phyloP scores from a whole-genome alignment of 1,140 invertebrate species.

The Bombus confusus region DNA sequence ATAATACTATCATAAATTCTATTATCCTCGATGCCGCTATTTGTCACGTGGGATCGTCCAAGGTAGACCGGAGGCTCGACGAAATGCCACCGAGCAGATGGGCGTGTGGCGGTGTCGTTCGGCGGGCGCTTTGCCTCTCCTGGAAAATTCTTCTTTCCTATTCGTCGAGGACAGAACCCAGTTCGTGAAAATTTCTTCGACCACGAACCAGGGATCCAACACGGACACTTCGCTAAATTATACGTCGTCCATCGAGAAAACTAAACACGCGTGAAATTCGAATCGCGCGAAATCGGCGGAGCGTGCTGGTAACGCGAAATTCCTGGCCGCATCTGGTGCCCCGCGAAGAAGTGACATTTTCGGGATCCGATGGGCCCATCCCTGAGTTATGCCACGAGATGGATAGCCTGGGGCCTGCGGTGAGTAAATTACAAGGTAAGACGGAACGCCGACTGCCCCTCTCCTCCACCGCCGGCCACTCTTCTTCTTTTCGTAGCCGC shows the following conservation, averaged over 20 bases:
- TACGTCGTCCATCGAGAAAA: not conserved
- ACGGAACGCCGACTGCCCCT: conserved; percentile 75
- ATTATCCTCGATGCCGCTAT: conserved; percentile 58
- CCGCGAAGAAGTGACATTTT: conserved; percentile 70
- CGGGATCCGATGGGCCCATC: conserved; percentile 66
- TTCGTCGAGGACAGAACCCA: no score
- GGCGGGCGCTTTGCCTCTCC: no score
- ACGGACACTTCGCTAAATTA: not conserved
- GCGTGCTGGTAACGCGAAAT: conserved; percentile 25
- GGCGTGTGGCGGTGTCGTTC: not conserved
- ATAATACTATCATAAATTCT: conserved; percentile 60
- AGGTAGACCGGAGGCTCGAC: not conserved
- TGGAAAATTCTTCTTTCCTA: no score
- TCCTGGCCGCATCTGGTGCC: conserved; percentile 25
- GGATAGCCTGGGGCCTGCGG: conserved; percentile 79
- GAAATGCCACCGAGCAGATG: not conserved
- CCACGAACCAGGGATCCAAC: not conserved
- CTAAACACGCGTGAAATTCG: not conserved
- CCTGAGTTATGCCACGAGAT: conserved; percentile 79
- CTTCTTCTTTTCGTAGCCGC: conserved; percentile 49
- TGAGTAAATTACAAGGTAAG: conserved; percentile 82
- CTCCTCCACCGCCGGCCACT: conserved; percentile 25
- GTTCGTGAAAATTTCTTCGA: not conserved
- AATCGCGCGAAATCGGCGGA: not conserved
- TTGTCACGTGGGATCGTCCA: conserved; percentile 54